These are phyloP conservation scores for Falco naumanni DNA, from an alignment of 2,797 vertebrate genomes.

Conservation along the genomic window DNA sequence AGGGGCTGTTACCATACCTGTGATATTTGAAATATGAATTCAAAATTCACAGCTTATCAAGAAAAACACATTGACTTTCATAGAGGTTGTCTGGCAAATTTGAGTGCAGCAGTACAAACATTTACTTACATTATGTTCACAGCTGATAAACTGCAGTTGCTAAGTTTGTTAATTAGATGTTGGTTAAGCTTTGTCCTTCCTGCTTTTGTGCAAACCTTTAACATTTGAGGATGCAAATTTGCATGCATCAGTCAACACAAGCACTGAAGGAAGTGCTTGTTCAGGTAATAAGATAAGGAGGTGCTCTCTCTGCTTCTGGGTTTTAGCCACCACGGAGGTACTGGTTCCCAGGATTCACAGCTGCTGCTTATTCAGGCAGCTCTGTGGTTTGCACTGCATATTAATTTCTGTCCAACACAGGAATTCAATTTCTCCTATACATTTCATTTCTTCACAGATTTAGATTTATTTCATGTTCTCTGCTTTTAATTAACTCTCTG, in stretches of 20 bases:
- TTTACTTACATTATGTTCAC: conserved; percentile 70
- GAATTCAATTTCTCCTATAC: conserved; percentile 94
- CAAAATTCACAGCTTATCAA: conserved; percentile 73
- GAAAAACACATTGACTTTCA: conserved; percentile 76
- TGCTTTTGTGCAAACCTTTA: conserved; percentile 69
- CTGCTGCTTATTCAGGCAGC: conserved; percentile 73
- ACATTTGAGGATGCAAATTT: conserved; percentile 67
- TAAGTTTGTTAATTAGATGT: conserved; percentile 78
- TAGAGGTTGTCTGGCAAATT: conserved; percentile 53
- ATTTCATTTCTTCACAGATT: conserved; percentile 94
- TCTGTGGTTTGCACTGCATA: conserved; percentile 81
- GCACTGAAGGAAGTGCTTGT: conserved; percentile 57
- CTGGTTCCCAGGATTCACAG: conserved; percentile 70
- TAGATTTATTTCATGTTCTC: conserved; percentile 95
- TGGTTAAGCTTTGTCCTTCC: conserved; percentile 76
- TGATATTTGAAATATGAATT: conserved; percentile 68
- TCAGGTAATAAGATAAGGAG: conserved; percentile 75
- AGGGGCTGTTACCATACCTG: not conserved
- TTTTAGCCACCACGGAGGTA: conserved; percentile 65
- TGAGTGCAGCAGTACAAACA: conserved; percentile 62
- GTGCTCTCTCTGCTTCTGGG: conserved; percentile 56
- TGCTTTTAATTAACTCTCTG: conserved; percentile 96
- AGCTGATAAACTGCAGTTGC: conserved; percentile 73
- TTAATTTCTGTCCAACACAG: conserved; percentile 86
- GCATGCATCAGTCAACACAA: conserved; percentile 67